Evolutionary conservation across 2,888 invertebrate genomes (phyloP), one percentile per base, ranked within the genome.

Genomic region (Keiferia lycopersicella): DNA sequence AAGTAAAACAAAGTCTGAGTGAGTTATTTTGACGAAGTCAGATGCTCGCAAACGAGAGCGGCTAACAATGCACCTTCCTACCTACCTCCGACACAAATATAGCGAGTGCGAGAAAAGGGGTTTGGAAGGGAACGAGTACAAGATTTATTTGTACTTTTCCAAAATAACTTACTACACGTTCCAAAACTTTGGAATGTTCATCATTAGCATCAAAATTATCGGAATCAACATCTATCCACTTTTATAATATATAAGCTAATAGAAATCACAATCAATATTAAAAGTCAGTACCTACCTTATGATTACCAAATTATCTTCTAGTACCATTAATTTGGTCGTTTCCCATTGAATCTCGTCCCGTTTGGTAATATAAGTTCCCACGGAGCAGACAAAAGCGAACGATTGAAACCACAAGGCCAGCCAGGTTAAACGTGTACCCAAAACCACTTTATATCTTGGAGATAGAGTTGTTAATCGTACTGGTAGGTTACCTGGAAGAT

Each of bases 21-120:
- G 83, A 87, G 81, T 87, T 88, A 87, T 87, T 84, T 82, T 84
- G 84, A 86, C 80, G 82, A 80, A 82, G 81, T 80, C 79, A 78
- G 81, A 81, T 78, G 77, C 74, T 77, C 77, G 76, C 75, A 76
- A 79, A 76, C 79, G 77, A 73, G 41, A 65, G 61, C 30, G 61
- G 62, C 66, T 61, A 65, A 66, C 66, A 67, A 66, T 64, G 64
- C 59, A 62, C 26, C 48, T 30, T 50, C 61, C 61, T 16, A 11
- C 51, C 51, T 53, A 12, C 45, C 45, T 30, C 14, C 61, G 22
- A 20, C 34, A 61, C 48, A 50, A 65, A 63, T 60, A 65, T 64
- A 64, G 63, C 64, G 67, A 61, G 63, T 38, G 64, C 59, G 65
- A 67, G 64, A 65, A 61, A 56, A 60, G 51, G 39, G 45, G 45